Evolutionary conservation across 2,888 invertebrate genomes (phyloP).

Genomic region (Leptinotarsa tumamoca): DNA sequence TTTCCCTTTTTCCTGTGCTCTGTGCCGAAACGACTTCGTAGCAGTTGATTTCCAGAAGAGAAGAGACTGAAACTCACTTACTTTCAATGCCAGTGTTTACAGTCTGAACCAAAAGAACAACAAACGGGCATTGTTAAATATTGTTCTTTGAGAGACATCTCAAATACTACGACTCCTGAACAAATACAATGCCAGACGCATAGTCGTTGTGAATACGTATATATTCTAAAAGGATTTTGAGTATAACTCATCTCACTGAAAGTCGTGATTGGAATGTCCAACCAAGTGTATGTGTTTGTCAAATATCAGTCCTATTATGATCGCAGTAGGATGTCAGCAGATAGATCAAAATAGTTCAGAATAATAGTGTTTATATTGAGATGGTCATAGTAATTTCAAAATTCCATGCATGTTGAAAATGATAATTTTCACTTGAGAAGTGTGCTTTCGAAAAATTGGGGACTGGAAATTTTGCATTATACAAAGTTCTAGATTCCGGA

Average conservation of each 20-base stretch:
- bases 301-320: too few species aligned
- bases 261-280: too few species aligned
- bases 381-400: too few species aligned
- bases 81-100: background rate
- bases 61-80: background rate
- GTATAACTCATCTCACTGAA: background rate
- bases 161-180: constrained; percentile 28
- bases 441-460: too few species aligned
- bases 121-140: constrained; percentile 34
- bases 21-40: background rate
- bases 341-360: too few species aligned
- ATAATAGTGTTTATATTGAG: too few species aligned
- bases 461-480: too few species aligned
- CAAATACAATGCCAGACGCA: constrained; percentile 31
- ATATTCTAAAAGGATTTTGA: background rate
- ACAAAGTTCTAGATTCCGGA: too few species aligned
- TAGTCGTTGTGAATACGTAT: background rate
- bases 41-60: background rate
- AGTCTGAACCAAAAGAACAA: background rate
- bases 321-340: too few species aligned
- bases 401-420: too few species aligned
- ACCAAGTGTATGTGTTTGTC: too few species aligned
- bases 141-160: constrained; percentile 32
- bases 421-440: too few species aligned
- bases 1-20: background rate